phyloP scores from a whole-genome alignment of 2,888 invertebrate genomes.

The Drosophila monieri region DNA sequence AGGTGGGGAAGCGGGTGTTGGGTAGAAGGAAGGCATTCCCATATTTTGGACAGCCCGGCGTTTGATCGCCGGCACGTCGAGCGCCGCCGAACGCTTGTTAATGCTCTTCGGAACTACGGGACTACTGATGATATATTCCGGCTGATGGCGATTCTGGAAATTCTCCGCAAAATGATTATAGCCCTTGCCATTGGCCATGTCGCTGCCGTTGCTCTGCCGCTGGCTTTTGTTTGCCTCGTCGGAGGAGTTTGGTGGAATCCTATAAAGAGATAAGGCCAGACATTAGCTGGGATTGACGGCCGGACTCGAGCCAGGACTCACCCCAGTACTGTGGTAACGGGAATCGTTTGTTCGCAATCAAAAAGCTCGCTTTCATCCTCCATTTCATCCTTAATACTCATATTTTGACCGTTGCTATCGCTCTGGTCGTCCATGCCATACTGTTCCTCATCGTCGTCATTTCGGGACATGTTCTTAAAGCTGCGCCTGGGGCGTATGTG shows the following conservation, averaged over 20 bases:
- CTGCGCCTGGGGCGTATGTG: conserved; percentile 83
- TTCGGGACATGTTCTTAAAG: conserved; percentile 67
- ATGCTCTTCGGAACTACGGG: conserved; percentile 22
- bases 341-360: conserved; percentile 60
- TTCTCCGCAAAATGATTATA: conserved; percentile 19
- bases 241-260: conserved; percentile 32
- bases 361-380: conserved; percentile 41
- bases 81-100: conserved; percentile 21
- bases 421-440: conserved; percentile 59
- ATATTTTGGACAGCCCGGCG: not conserved
- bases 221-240: conserved; percentile 24
- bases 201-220: conserved; percentile 38
- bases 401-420: conserved; percentile 48
- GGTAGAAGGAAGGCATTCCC: conserved; percentile 12
- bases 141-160: conserved; percentile 35
- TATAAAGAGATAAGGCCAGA: conserved; percentile 9
- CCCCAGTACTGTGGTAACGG: conserved; percentile 63
- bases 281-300: not conserved
- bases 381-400: conserved; percentile 61
- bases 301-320: conserved; percentile 24
- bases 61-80: conserved; percentile 1
- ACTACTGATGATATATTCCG: conserved; percentile 43
- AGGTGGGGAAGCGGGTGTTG: conserved; percentile 9
- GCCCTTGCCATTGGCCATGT: conserved; percentile 41
- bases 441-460: conserved; percentile 65